Base-by-base conservation (phyloP, 2,888 invertebrate species). In the Chloromyia formosa region DNA sequence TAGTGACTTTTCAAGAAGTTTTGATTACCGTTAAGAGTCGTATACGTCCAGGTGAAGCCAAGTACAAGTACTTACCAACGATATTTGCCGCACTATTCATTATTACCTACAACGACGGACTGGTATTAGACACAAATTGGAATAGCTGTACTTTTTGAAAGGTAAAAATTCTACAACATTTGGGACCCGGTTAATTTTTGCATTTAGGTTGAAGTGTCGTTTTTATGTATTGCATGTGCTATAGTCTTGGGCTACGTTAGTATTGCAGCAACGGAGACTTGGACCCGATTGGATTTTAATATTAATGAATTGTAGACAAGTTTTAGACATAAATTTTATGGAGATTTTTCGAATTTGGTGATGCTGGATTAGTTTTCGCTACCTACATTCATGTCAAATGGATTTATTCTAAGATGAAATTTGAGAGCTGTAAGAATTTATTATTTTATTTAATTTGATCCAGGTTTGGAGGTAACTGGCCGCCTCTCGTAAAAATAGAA, bases 141-240 rank as follows among this genome's bases (percentile, higher is more conserved):
- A 66, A 20, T 66, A 66, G 66, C 66, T 66, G 66, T 66, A 66
- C 23, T 9, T 66, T 49, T 66, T 23, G 49, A 66, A 66, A 66
- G 66, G 66, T 66, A 66, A 35, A 35, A 66, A 66, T 66, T 66
- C 22, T 66, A 66, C 23, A 62, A 40, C 35, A 16, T 40, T 62
- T 35, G 18, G 23, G 62, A 40, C 27, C 40, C 14, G 62, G 35
- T 35, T 27, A 35, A 62, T 40, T 23, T 62, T 62, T 62, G 62
- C 62, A 62, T 23, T 18, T n/a, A 40, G 35, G 40, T 35, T 62
- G 62, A 62, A 35, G 27, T 35, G 27, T 35, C 27, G 7, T 35
- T 35, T 35, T 49, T 3, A 49, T 49, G 12, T 49, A 3, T 49
- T 49, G 12, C 16, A 49, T n/a, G 49, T 49, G 49, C 16, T 12